These are phyloP conservation scores for Cardiocondyla obscurior DNA, from an alignment of 1,140 invertebrate genomes.

Conservation along the genomic window DNA sequence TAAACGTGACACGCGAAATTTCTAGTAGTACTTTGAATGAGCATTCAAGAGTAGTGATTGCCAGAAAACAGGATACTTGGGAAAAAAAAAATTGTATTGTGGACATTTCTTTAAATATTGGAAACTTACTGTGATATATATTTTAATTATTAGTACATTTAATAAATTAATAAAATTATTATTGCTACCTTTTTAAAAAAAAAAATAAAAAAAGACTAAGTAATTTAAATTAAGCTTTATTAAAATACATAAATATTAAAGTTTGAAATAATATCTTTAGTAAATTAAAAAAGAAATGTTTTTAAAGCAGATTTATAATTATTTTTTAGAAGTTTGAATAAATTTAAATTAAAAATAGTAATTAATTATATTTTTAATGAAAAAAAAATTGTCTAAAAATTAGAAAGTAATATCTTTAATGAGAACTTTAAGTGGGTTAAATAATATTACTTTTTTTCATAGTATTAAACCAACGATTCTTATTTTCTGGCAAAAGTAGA, in stretches of 20 bases:
- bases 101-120: not conserved
- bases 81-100: not conserved
- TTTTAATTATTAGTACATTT: not conserved
- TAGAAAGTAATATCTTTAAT: not conserved
- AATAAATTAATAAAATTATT: not conserved
- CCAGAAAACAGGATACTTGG: conserved; percentile 36
- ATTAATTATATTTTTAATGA: not conserved
- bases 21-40: not conserved
- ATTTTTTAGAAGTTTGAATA: too few relatives aligned
- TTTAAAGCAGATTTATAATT: too few relatives aligned
- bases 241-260: not conserved
- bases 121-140: not conserved
- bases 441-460: not conserved
- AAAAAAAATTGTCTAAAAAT: not conserved
- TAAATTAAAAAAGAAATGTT: not conserved
- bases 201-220: too few relatives aligned
- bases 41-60: conserved; percentile 3
- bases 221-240: not conserved
- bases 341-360: not conserved
- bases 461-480: not conserved
- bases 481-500: conserved; percentile 40
- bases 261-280: not conserved
- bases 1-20: not conserved
- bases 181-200: too few relatives aligned
- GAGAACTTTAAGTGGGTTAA: not conserved